Evolutionary conservation across 2,888 invertebrate genomes (phyloP).

Genomic region (Elmis aenea): DNA sequence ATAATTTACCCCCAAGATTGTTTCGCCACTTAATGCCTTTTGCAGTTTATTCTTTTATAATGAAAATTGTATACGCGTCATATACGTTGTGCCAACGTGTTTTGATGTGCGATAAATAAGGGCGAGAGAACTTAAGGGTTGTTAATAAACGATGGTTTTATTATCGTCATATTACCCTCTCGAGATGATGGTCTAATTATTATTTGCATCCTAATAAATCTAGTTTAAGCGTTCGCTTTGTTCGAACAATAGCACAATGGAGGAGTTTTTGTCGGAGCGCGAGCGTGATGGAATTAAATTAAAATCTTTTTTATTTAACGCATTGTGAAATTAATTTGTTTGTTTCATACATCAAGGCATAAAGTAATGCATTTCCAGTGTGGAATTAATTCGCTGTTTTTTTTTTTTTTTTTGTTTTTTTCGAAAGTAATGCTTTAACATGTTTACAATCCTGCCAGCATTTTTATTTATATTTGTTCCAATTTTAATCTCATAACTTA

Average conservation of each 20-base stretch:
- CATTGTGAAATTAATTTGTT: too few species aligned
- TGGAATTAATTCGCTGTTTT: too few species aligned
- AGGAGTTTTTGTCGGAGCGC: slow-evolving; percentile 21
- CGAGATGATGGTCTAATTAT: slow-evolving; percentile 24
- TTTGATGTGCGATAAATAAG: too few species aligned
- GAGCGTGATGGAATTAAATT: slow-evolving; percentile 21
- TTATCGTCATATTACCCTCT: slow-evolving; percentile 19
- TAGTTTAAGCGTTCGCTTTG: slow-evolving; percentile 23
- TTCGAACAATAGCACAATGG: slow-evolving; percentile 22
- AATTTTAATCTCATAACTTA: too few species aligned
- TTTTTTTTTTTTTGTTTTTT: too few species aligned
- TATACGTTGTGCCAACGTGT: too few species aligned
- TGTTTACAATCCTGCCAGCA: too few species aligned
- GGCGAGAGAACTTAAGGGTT: slow-evolving; percentile 14
- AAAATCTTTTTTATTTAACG: slow-evolving; percentile 18
- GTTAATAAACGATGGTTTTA: slow-evolving; percentile 14
- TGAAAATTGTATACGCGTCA: too few species aligned
- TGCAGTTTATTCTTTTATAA: slow-evolving; percentile 16
- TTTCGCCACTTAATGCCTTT: slow-evolving; percentile 23
- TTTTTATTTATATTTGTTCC: too few species aligned
- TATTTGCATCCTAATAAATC: slow-evolving; percentile 25
- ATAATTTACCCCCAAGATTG: background rate
- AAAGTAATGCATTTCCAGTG: too few species aligned
- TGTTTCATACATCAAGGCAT: too few species aligned
- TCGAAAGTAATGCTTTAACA: too few species aligned